phyloP scores from a whole-genome alignment of 2,113 vertebrate genomes.

The Sisor rabdophorus region DNA sequence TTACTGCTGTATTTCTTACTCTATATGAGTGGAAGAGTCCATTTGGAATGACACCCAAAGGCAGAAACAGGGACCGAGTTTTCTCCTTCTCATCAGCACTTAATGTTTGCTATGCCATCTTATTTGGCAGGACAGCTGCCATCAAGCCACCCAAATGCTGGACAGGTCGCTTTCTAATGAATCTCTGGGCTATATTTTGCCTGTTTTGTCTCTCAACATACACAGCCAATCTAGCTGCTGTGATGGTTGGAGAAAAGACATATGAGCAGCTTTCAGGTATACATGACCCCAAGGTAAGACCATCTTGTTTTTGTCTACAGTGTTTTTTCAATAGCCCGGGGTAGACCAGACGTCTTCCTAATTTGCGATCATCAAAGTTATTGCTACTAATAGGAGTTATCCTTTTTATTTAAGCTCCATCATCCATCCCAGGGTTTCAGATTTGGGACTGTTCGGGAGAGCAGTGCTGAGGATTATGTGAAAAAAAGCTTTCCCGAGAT shows the following conservation, averaged over 20 bases:
- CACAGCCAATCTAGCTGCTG: slow-evolving; percentile 91
- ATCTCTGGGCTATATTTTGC: slow-evolving; percentile 97
- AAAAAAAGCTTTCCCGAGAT: slow-evolving; percentile 87
- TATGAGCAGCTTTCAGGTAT: slow-evolving; percentile 92
- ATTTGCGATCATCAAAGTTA: not conserved
- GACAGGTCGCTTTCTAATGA: slow-evolving; percentile 94
- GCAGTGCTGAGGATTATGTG: slow-evolving; percentile 85
- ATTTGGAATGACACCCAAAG: slow-evolving; percentile 89
- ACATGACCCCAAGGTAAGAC: slow-evolving; percentile 88
- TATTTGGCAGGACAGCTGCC: slow-evolving; percentile 88
- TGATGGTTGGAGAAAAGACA: slow-evolving; percentile 97
- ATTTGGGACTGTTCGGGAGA: slow-evolving; percentile 83
- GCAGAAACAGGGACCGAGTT: slow-evolving; percentile 82
- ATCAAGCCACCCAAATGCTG: slow-evolving; percentile 97
- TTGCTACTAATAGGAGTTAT: slow-evolving; percentile 24
- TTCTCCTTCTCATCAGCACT: slow-evolving; percentile 97
- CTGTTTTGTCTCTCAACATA: slow-evolving; percentile 94
- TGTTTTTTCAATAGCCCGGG: not conserved
- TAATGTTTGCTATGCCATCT: slow-evolving; percentile 94
- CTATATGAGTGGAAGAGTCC: slow-evolving; percentile 96
- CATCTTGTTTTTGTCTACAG: slow-evolving; percentile 68
- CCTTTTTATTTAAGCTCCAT: slow-evolving; percentile 70
- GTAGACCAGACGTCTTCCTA: not conserved
- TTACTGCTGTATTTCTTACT: slow-evolving; percentile 90
- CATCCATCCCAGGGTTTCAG: slow-evolving; percentile 87